Evolutionary conservation across 2,113 vertebrate species (phyloP), one percentile per base, ranked within the genome.

Genomic region (Trogon melanurus): DNA sequence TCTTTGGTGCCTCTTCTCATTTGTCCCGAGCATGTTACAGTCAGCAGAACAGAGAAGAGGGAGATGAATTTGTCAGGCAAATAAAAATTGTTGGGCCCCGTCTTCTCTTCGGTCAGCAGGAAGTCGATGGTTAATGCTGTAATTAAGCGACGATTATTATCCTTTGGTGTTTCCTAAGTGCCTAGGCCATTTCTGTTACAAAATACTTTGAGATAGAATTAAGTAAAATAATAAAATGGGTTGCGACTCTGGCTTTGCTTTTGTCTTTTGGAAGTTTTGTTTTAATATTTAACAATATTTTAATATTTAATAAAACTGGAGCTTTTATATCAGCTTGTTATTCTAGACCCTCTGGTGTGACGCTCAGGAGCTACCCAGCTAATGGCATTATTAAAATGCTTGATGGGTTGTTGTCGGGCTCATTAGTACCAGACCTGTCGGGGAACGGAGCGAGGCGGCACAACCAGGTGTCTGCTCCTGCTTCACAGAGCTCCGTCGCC

Each of bases 231-330:
- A 75, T 22, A 57, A 41, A 86, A 90, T 18, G 47, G 23, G 38
- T 53, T 94, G 34, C 73, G 56, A 73, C 76, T 95, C 85, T 20
- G 81, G 66, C 64, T 75, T 90, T 13, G 6, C 47, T 94, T 94
- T 95, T 86, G 87, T 95, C 72, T 93, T 90, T 7, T 6, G 62
- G 36, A 69, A 75, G 57, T 89, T 93, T 58, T 69, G 23, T 36
- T 96, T 98, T 92, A 97, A 97, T 97, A 96, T 98, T 97, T 94
- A 97, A 88, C 50, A 73, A 3, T 84, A 76, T 51, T 95, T 95
- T 88, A 97, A 97, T 95, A 95, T 95, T 96, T 95, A 89, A 87
- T 84, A 6, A 7, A 8, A 6, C 8, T 7, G 16, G 34, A 82
- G 53, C 62, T 81, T 92, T 89, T 85, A 1, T 4, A 23, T n/a